phyloP scores from a whole-genome alignment of 2,113 vertebrate species.

The Brevimyrus niger region DNA sequence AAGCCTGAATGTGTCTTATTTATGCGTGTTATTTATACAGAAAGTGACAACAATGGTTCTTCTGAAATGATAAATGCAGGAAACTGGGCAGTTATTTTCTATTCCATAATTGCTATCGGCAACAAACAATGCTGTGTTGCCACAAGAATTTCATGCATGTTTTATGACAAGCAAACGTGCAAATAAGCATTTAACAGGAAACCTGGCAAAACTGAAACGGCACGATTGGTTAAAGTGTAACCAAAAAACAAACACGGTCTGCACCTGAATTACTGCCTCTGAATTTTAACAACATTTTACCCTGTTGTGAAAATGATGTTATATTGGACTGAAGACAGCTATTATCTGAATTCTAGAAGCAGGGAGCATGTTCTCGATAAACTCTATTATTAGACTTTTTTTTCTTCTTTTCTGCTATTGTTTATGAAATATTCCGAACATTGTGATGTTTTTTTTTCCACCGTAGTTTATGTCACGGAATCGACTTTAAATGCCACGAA shows the following conservation, averaged over 20 bases:
- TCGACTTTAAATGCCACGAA: neutral
- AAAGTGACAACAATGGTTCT: neutral
- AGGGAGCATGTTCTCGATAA: neutral
- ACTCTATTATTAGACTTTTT: neutral
- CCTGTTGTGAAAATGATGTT: neutral
- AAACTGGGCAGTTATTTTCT: neutral
- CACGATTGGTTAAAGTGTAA: slow-evolving; percentile 29
- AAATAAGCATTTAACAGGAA: slow-evolving; percentile 24
- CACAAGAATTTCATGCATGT: slow-evolving; percentile 2
- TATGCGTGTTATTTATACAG: neutral
- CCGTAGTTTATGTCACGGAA: neutral
- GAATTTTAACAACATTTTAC: neutral
- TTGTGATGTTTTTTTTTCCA: neutral
- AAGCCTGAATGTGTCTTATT: neutral
- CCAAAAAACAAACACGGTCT: neutral
- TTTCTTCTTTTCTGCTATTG: neutral
- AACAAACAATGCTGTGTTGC: neutral
- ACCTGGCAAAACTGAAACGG: neutral
- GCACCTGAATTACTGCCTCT: slow-evolving; percentile 25
- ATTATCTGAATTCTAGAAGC: neutral
- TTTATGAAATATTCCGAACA: neutral
- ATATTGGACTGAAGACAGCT: neutral
- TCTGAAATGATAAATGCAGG: neutral
- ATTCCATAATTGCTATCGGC: neutral
- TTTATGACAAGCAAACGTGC: neutral